A percentile compares a stretch with the other conserved stretches of the same genome.
Evolutionary conservation across 2,888 invertebrate genomes (phyloP).

Genomic region (Chrysopilus asiliformis): DNA sequence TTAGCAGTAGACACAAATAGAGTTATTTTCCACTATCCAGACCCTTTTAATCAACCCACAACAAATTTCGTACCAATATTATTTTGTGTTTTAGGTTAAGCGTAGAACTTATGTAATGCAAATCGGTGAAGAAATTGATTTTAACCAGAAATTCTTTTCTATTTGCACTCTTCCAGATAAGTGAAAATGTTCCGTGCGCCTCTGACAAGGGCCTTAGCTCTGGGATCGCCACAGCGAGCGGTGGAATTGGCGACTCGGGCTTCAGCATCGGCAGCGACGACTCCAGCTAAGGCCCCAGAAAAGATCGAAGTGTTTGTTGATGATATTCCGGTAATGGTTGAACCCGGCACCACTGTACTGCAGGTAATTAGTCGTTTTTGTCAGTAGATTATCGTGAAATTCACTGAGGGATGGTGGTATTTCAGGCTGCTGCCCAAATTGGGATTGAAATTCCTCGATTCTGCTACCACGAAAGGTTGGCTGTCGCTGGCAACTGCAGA

Average conservation of each 20-base stretch:
- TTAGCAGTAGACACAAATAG: no score
- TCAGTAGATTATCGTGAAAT: background rate
- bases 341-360: slow-evolving; percentile 92
- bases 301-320: slow-evolving; percentile 94
- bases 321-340: slow-evolving; percentile 86
- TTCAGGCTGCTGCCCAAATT: slow-evolving; percentile 79
- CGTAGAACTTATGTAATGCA: no score
- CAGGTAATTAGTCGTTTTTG: slow-evolving; percentile 46
- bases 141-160: no score
- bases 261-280: slow-evolving; percentile 36
- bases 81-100: no score
- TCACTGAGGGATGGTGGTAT: slow-evolving; percentile 1
- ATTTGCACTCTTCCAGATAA: no score
- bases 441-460: slow-evolving; percentile 98
- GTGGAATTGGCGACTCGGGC: slow-evolving; percentile 36
- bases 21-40: no score
- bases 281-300: slow-evolving; percentile 46
- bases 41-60: no score
- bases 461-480: slow-evolving; percentile 97
- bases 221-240: slow-evolving; percentile 34
- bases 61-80: no score
- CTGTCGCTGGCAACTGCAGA: slow-evolving; percentile 97
- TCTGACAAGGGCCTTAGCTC: slow-evolving; percentile 51
- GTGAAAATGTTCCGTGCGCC: slow-evolving; percentile 60
- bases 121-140: no score